Base-by-base conservation (phyloP, 1,140 invertebrate genomes). In the Ectropis grisescens region DNA sequence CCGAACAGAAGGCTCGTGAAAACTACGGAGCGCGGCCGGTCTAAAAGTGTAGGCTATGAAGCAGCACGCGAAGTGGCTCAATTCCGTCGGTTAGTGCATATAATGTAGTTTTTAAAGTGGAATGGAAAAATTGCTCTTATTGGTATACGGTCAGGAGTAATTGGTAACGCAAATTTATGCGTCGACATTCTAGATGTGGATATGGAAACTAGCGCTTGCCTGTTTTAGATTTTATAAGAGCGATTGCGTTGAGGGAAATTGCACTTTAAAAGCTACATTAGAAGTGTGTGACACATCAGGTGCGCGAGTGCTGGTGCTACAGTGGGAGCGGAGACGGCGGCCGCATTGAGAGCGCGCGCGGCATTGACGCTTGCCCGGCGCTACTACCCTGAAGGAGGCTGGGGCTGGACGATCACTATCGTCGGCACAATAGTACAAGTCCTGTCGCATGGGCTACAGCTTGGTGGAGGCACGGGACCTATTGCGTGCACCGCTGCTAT, bases 331-430 rank as follows among this genome's bases (percentile, higher is more conserved):
- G 79, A 82, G 49, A 82, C 78, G 1, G 79, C 80, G 19, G 76
- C 82, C 0, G 75, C 79, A 2, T 46, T 83, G 9, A 66, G 78
- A 7, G 79, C 79, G 3, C 60, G 81, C 1, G 80, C 76, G 0
- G 79, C 79, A 0, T 67, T 81, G 13, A 82, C 79, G 2, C 65
- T 83, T 25, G 78, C 78, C n/a, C 58, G 88, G 30, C 88, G 91
- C 38, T 91, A 91, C 69, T 92, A 91, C 61, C 90, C 90, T 0
- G 91, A 93, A 55, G 91, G 90, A 13, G 91, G 91, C 6, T 93
- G 91, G 91, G 92, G 92, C 0, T 93, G 90, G 90, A 87, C 91
- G 11, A 85, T 93, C 19, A 84, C 89, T 0, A 84, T 86, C 2
- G 90, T 90, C 27, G 86, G 88, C 24, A 84, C 89, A 13, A 58